Percentiles rank a stretch among this genome's conserved stretches.
Conservation (phyloP, 2,797 vertebrate species). For the Danio kyathit region DNA sequence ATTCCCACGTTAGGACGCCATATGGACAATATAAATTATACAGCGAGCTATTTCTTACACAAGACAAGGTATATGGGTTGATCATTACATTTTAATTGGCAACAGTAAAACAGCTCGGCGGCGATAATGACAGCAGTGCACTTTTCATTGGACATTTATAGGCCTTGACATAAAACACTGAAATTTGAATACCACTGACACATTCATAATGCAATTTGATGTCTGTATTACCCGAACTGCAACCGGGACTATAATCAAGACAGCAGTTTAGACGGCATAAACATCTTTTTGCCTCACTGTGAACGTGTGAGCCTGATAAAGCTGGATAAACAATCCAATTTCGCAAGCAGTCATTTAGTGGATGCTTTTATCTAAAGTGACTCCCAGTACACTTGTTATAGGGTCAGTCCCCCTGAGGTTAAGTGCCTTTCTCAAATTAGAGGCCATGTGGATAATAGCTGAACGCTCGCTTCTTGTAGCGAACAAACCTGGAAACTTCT, state of each 20-base stretch:
- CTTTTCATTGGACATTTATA: slow-evolving; percentile 45
- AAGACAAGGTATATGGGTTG: slow-evolving; percentile 46
- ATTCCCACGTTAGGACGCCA: slow-evolving; percentile 30
- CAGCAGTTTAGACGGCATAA: neutral
- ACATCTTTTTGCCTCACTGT: neutral
- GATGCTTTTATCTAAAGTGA: slow-evolving; percentile 11
- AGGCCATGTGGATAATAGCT: neutral
- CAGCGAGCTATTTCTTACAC: slow-evolving; percentile 12
- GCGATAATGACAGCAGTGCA: slow-evolving; percentile 40
- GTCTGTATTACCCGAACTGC: neutral
- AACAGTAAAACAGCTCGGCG: slow-evolving; percentile 39
- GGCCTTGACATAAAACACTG: slow-evolving; percentile 44
- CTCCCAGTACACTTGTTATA: slow-evolving; percentile 18
- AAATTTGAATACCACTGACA: slow-evolving; percentile 33
- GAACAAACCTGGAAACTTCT: neutral
- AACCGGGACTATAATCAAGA: slow-evolving; percentile 8
- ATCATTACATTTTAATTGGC: slow-evolving; percentile 54
- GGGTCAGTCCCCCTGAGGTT: neutral
- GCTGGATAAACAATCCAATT: slow-evolving; percentile 12
- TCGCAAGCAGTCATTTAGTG: neutral
- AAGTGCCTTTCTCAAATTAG: slow-evolving; percentile 15
- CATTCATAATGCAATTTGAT: slow-evolving; percentile 10
- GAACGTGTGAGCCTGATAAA: neutral
- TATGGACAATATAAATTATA: slow-evolving; percentile 36
- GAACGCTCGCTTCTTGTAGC: neutral